Evolutionary conservation across 2,888 invertebrate species (phyloP).

Genomic region (Eupsilia transversa): DNA sequence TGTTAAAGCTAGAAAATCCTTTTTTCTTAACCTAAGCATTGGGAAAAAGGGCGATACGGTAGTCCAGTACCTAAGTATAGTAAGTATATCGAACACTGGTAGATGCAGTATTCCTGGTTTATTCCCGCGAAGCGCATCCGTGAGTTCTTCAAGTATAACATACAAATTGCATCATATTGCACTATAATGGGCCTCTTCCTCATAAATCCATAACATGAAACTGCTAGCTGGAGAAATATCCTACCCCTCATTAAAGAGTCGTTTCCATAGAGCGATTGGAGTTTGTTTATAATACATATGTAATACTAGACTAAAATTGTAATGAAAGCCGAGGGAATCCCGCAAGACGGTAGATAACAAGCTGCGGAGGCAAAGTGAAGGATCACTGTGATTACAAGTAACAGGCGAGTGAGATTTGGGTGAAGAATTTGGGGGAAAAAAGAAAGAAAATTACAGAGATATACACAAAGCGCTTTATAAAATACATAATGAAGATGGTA

Average conservation of each 20-base stretch:
- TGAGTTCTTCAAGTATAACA: constrained; percentile 9
- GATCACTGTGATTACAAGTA: constrained; percentile 50
- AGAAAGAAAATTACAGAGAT: background rate
- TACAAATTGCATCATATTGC: constrained; percentile 60
- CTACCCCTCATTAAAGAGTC: constrained; percentile 72
- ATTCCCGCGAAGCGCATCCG: background rate
- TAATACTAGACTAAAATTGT: constrained; percentile 88
- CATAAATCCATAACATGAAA: constrained; percentile 70
- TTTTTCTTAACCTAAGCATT: background rate
- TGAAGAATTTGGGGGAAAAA: background rate
- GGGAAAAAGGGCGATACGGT: background rate
- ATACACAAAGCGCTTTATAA: background rate
- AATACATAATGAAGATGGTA: no score
- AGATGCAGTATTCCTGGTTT: background rate
- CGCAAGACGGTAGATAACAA: constrained; percentile 86
- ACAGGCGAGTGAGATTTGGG: constrained; percentile 54
- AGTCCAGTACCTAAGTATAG: background rate
- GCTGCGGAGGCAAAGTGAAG: constrained; percentile 74
- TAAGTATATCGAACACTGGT: background rate
- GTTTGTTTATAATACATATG: constrained; percentile 81
- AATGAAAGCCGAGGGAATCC: constrained; percentile 85
- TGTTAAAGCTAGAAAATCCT: background rate
- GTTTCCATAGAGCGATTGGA: constrained; percentile 69
- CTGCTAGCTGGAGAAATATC: constrained; percentile 57
- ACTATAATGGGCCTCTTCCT: constrained; percentile 59